Conservation (phyloP, 1,140 invertebrate genomes). For the Watersipora subatra region DNA sequence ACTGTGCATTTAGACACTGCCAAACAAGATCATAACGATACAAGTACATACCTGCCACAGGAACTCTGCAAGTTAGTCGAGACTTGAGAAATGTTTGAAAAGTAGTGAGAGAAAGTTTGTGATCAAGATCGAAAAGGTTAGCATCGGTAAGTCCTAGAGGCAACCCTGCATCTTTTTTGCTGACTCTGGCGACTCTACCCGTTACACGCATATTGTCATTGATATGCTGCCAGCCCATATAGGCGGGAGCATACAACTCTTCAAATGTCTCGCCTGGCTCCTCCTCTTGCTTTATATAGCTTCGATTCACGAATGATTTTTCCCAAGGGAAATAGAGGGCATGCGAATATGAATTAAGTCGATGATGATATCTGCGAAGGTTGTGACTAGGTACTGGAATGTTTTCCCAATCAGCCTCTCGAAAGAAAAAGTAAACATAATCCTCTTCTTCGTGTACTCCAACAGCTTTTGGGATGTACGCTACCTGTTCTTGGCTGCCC, state of each 20-base stretch:
- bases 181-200: background rate
- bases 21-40: too few species aligned
- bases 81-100: conserved; percentile 1
- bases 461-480: background rate
- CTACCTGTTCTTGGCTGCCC: background rate
- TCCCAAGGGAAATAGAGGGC: conserved; percentile 2
- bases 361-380: background rate
- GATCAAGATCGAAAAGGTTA: background rate
- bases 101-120: background rate
- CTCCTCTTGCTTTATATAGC: conserved; percentile 2
- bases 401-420: background rate
- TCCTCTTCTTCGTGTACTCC: background rate
- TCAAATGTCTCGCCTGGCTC: background rate
- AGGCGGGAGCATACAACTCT: background rate
- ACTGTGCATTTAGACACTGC: too few species aligned
- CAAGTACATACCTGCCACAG: conserved; percentile 1
- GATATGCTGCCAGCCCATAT: background rate
- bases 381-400: background rate
- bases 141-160: background rate
- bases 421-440: background rate
- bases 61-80: background rate
- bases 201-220: background rate
- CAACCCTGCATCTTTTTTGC: background rate
- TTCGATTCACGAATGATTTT: background rate
- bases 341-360: background rate